Conservation (phyloP, 2,113 vertebrate species). For the Jacana jacana region DNA sequence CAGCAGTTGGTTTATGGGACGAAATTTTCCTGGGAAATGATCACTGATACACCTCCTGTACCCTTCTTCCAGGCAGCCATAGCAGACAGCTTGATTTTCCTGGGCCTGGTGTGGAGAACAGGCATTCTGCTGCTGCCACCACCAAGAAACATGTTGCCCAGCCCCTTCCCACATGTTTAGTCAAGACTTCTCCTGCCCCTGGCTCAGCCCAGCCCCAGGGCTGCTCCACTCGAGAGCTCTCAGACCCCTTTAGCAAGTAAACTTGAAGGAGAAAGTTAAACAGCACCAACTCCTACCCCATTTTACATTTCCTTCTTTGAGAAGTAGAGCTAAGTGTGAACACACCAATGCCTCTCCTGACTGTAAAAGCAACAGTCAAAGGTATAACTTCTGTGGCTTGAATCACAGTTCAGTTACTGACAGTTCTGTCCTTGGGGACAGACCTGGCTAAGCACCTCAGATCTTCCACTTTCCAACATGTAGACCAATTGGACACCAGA, state of each 20-base stretch:
- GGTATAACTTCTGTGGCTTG: neutral
- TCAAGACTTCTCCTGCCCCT: neutral
- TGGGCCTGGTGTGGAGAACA: neutral
- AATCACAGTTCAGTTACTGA: neutral
- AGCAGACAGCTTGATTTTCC: neutral
- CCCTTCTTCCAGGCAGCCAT: neutral
- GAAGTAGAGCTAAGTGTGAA: neutral
- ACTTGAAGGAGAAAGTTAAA: neutral
- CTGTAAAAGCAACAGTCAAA: neutral
- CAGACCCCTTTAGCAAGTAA: neutral
- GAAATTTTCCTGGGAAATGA: neutral
- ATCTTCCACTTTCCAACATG: neutral
- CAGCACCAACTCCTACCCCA: neutral
- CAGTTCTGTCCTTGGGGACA: neutral
- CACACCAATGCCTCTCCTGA: neutral
- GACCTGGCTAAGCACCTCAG: neutral
- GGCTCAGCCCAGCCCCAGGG: neutral
- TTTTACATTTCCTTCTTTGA: neutral
- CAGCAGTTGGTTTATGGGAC: neutral
- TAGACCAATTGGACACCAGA: neutral
- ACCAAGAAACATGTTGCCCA: neutral
- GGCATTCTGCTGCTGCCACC: neutral
- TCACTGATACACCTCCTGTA: neutral
- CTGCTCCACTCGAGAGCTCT: neutral
- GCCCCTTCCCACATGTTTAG: fast-evolving